A percentile compares a stretch with the other conserved stretches of the same genome.
These are phyloP conservation scores for Agrilus biguttatus DNA, from an alignment of 2,888 invertebrate species.

Conservation along the genomic window DNA sequence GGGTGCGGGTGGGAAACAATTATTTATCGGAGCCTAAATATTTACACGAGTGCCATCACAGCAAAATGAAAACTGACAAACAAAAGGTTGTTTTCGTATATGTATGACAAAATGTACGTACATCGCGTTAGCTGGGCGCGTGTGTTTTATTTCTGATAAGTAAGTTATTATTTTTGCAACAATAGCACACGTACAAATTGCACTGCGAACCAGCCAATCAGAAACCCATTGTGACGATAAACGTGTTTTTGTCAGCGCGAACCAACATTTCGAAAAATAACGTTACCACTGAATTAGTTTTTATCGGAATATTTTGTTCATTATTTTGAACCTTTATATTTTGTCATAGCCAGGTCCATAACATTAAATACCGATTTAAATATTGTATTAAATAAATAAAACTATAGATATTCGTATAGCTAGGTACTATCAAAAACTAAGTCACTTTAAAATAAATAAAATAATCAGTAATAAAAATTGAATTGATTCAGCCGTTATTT, in stretches of 20 bases:
- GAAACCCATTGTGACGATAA: conserved; percentile 30
- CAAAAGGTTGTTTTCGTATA: conserved; percentile 10
- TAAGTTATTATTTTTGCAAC: conserved; percentile 25
- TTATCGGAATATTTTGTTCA: conserved; percentile 1
- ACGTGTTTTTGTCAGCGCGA: conserved; percentile 21
- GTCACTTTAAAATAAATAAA: too few species aligned
- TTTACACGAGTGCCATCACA: background rate
- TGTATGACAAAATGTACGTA: conserved; percentile 9
- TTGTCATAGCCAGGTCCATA: too few species aligned
- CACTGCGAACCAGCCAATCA: conserved; percentile 35
- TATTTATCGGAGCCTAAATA: too few species aligned
- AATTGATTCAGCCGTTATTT: too few species aligned
- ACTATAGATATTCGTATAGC: too few species aligned
- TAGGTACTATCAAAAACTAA: too few species aligned
- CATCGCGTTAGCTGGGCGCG: conserved; percentile 15
- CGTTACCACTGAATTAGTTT: conserved; percentile 8
- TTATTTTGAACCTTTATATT: background rate
- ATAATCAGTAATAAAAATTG: too few species aligned
- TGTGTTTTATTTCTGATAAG: conserved; percentile 31
- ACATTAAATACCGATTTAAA: too few species aligned
- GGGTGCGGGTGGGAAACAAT: too few species aligned
- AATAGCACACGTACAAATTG: conserved; percentile 33
- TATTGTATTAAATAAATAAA: too few species aligned
- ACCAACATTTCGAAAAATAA: conserved; percentile 26
- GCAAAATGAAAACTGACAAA: conserved; percentile 11